Conservation (phyloP, 2,113 vertebrate genomes). For the Pipa parva region DNA sequence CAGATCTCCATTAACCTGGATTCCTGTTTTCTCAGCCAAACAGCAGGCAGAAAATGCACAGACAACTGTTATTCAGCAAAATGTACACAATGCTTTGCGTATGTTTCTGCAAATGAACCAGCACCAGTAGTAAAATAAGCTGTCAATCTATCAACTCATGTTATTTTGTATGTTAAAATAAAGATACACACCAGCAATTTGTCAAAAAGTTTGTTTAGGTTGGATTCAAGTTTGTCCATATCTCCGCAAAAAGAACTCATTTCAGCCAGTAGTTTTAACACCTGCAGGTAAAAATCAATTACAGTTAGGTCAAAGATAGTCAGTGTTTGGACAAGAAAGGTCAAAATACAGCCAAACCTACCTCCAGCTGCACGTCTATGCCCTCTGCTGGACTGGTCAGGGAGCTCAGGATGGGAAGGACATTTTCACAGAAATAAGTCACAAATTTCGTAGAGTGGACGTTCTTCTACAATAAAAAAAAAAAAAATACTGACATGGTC, state of each 20-base stretch:
- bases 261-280: conserved; percentile 93
- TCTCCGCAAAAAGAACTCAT: conserved; percentile 98
- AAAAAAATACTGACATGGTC: background rate
- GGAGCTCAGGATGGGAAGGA: conserved; percentile 86
- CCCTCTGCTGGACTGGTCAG: conserved; percentile 88
- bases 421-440: conserved; percentile 94
- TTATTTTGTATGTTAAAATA: too few species aligned
- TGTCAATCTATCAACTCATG: too few species aligned
- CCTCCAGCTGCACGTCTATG: conserved; percentile 95
- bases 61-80: too few species aligned
- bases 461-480: conserved; percentile 81
- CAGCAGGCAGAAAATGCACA: too few species aligned
- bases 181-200: conserved; percentile 80
- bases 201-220: conserved; percentile 91
- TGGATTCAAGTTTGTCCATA: conserved; percentile 96
- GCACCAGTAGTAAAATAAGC: too few species aligned
- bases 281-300: conserved; percentile 58
- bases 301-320: background rate
- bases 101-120: too few species aligned
- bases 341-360: conserved; percentile 50
- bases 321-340: background rate
- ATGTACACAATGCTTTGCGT: too few species aligned
- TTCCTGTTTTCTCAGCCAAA: too few species aligned
- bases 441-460: conserved; percentile 96
- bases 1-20: too few species aligned